These are phyloP conservation scores for Drosophila lini DNA, from an alignment of 1,140 invertebrate genomes.

Conservation along the genomic window DNA sequence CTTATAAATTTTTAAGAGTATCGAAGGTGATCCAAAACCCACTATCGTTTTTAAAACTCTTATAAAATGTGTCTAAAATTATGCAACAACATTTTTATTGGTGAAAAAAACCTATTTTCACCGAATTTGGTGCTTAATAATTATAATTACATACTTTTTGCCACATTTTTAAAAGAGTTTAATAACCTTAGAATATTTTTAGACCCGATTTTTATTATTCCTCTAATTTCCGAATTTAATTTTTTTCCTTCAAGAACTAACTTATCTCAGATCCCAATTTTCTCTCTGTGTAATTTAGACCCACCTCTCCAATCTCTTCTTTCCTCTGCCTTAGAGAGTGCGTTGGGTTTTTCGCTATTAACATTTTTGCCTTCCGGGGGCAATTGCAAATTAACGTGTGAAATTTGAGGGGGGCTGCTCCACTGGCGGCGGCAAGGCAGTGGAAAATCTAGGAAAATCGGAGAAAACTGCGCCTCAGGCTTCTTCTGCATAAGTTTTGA, in stretches of 20 bases:
- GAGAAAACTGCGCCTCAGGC: conserved; percentile 17
- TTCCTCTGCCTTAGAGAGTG: conserved; percentile 14
- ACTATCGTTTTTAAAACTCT: neutral
- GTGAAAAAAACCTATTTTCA: neutral
- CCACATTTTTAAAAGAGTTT: neutral
- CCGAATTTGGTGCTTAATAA: no score
- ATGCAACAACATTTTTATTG: neutral
- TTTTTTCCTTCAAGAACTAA: neutral
- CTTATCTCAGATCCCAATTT: accelerated
- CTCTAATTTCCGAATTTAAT: neutral
- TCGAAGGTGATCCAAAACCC: neutral
- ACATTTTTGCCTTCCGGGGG: conserved; percentile 64
- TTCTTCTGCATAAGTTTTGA: conserved; percentile 61
- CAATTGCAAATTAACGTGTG: conserved; percentile 71
- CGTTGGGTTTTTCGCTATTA: conserved; percentile 59
- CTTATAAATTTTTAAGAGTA: no score
- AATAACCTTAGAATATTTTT: neutral
- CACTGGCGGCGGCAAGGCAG: conserved; percentile 2
- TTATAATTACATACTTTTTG: neutral
- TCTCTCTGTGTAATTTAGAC: neutral
- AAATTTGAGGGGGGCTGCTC: conserved; percentile 51
- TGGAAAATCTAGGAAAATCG: conserved; percentile 12
- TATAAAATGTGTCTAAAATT: neutral
- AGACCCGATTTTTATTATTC: neutral
- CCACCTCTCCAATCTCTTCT: conserved; percentile 2